Evolutionary conservation across 1,140 invertebrate genomes (phyloP), one percentile per base, ranked within the genome.

Genomic region (Liolophura sinensis): DNA sequence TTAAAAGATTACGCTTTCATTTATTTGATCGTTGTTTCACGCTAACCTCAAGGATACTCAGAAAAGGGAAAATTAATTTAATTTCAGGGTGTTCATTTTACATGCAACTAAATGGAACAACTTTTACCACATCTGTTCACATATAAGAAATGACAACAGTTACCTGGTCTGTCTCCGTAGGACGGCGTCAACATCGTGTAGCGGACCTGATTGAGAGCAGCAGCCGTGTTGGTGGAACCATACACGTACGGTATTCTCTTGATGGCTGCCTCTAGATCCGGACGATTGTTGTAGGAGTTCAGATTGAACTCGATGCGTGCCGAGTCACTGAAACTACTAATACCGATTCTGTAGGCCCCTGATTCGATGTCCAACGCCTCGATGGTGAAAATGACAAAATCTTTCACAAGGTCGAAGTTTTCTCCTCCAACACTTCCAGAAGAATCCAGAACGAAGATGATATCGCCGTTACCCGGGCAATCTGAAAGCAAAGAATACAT

Each of bases 371-470:
- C 74, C 1, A 81, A 67, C 12, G 73, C 69, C 0, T 63, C 57
- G 9, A 81, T 60, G n/a, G 71, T 68, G 1, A 57, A 22, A 25
- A 70, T 72, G 1, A 78, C 77, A 60, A 82, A 82, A 66, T 77
- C 78, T 9, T 76, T 68, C 12, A 79, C 67, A 27, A 72, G 65
- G 47, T 71, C 64, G 65, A 81, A 82, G 57, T 80, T 76, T 9
- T 71, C 65, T 47, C 68, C 63, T 22, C 79, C 78, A 9, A 82
- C 76, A 59, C 78, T 80, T 11, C 77, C 78, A 56, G 79, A 82
- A 0, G 76, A 74, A 57, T 82, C 81, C 56, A 82, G 51, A 16
- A 82, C 60, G 62, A 82, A 80, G 6, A 81, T 65, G 5, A 82
- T 58, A 81, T 87, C 73, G 12, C 68, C 76, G 14, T 62, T 70